Evolutionary conservation across 1,140 invertebrate species (phyloP), one percentile per base, ranked within the genome.

Genomic region (Papilio aristodemus): DNA sequence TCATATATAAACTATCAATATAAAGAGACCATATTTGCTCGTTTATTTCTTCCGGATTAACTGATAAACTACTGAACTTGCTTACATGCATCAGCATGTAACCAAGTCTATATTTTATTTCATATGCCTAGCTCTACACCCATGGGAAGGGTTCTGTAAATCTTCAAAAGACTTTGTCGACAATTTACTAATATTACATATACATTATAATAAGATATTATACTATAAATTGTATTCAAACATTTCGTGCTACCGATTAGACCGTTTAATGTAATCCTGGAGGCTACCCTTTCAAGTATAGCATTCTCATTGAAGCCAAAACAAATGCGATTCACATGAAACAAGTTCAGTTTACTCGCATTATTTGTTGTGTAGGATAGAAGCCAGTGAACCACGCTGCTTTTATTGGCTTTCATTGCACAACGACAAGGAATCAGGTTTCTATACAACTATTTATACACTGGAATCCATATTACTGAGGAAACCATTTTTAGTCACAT

Each of bases 351-450:
- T 64, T 17, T 43, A 64, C 38, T 64, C 60, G 37, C 22, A 64
- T 63, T 63, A 63, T 64, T 64, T 64, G 43, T 38, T 64, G 60
- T 39, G 17, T 38, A 22, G 60, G 60, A 64, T 43, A 39, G 38
- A 64, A 64, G 38, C 60, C 60, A 19, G 60, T 43, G 37, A 64
- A 64, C 60, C 60, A 41, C 60, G 60, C 39, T 14, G 36, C 38
- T 64, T 37, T 64, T 64, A 64, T 64, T 41, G 37, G 38, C 60
- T 64, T 64, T 64, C 60, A 43, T 14, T 64, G 60, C 60, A 38
- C 60, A 22, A 17, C 17, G 14, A 54, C 46, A 64, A 41, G 60
- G 60, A 64, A 19, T 64, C 60, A 64, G 27, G 60, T 64, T 64
- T 64, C 60, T 64, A 13, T 43, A 38, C 60, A 43, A 64, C 60